phyloP scores from a whole-genome alignment of 1,140 invertebrate genomes.

The Nymphalis io region DNA sequence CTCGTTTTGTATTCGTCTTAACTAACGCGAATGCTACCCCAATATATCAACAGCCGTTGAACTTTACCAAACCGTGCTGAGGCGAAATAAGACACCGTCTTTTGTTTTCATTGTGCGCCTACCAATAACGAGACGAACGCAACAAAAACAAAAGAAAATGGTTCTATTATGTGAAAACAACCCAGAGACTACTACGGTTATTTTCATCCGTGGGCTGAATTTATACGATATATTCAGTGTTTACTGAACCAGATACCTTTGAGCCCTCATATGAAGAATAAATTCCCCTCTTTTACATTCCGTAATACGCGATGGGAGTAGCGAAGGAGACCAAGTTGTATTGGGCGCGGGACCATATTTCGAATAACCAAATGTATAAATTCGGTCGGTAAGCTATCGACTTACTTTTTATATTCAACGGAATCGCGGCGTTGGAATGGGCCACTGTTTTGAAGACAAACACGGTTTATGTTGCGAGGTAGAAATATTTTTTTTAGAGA shows the following conservation, averaged over 20 bases:
- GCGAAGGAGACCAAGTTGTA: constrained; percentile 37
- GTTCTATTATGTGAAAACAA: constrained; percentile 80
- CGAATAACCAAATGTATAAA: constrained; percentile 80
- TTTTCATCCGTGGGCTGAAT: constrained; percentile 77
- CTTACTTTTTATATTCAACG: constrained; percentile 79
- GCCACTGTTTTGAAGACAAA: constrained; percentile 76
- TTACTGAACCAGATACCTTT: constrained; percentile 46
- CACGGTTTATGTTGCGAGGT: constrained; percentile 53
- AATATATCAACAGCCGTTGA: constrained; percentile 8
- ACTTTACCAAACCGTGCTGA: constrained; percentile 28
- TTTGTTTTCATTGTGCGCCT: constrained; percentile 76
- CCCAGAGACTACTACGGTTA: constrained; percentile 72
- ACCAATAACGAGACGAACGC: constrained; percentile 70
- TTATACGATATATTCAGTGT: constrained; percentile 75
- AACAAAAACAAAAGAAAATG: constrained; percentile 80
- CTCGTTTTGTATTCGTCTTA: not conserved
- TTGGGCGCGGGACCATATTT: constrained; percentile 67
- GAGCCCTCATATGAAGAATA: constrained; percentile 44
- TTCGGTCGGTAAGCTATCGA: constrained; percentile 78
- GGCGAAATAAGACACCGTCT: constrained; percentile 69
- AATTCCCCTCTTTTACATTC: constrained; percentile 13
- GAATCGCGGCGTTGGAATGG: constrained; percentile 71
- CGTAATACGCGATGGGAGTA: constrained; percentile 4
- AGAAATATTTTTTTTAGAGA: constrained; percentile 36
- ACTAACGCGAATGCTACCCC: constrained; percentile 7